Base-by-base conservation (phyloP, 1,140 invertebrate genomes). In the Sminthurinus signatus region DNA sequence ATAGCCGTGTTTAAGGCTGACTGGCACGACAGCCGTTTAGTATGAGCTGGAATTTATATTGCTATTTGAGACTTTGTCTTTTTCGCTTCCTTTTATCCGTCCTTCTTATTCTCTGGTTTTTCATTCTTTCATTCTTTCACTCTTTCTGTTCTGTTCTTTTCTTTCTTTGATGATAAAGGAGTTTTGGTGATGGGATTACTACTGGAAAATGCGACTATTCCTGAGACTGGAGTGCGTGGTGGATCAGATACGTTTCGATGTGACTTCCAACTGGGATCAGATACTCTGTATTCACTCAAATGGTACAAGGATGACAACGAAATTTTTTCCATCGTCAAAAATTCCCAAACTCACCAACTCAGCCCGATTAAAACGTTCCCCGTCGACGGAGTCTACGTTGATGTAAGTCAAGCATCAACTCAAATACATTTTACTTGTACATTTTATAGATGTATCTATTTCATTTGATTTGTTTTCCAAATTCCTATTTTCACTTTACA, bases 291-390 rank as follows among this genome's bases (percentile, higher is more conserved):
- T 32, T 65, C 32, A 4, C 29, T 32, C 32, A 56, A 56, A 36
- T 56, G 32, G 66, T 71, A 71, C 54, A 71, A 71, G 57, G 64
- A 66, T 51, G 57, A 32, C 10, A 55, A 71, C 29, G 66, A 68
- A 42, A 65, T 69, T 50, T 69, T 51, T 44, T 43, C 59, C 31
- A 52, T 52, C 27, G 50, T 52, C 4, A n/a, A n/a, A n/a, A n/a
- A n/a, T n/a, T 21, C 44, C 4, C 25, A 52, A 52, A 52, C 25
- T 52, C 3, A 28, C 25, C 50, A 62, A 54, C 31, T 25, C 27
- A 17, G 59, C 62, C n/a, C 32, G 32, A 27, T 19, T 44, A 17
- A 19, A 28, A 32, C 59, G 4, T 72, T 69, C 39, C 39, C 54
- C 23, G 25, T 57, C 5, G 32, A 50, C 31, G 70, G 70, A 21